These are phyloP conservation scores for Uropetala carovei DNA, from an alignment of 2,888 invertebrate genomes.

Conservation along the genomic window DNA sequence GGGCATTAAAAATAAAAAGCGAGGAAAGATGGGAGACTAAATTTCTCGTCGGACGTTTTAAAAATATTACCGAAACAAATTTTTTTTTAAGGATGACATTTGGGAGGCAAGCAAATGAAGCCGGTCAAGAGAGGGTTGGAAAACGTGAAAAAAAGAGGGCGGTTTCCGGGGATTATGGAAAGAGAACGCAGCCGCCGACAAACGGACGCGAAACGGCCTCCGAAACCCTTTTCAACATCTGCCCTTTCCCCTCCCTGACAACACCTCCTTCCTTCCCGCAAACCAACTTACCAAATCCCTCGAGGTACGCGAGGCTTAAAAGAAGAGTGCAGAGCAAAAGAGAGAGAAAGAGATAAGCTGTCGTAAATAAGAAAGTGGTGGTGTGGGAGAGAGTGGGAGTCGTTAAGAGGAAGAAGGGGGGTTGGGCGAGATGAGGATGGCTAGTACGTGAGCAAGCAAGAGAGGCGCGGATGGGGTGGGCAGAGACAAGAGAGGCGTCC, in stretches of 20 bases:
- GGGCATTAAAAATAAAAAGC: neutral
- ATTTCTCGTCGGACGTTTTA: neutral
- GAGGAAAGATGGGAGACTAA: neutral
- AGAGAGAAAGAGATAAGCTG: neutral
- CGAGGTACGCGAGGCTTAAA: neutral
- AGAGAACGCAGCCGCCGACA: neutral
- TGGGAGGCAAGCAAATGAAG: neutral
- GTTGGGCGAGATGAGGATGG: neutral
- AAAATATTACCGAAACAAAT: neutral
- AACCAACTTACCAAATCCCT: neutral
- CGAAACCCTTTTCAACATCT: neutral
- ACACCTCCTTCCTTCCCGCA: neutral
- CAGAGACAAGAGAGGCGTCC: neutral
- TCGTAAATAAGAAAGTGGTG: neutral
- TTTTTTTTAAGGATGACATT: conserved; percentile 35
- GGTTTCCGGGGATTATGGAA: conserved; percentile 53
- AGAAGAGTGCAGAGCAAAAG: neutral
- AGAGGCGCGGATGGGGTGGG: conserved; percentile 50
- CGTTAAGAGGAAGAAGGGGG: neutral
- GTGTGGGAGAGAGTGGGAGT: neutral
- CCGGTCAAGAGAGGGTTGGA: conserved; percentile 31
- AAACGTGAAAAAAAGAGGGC: neutral
- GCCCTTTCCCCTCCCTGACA: neutral
- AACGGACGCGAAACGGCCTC: neutral
- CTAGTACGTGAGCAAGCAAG: conserved; percentile 51